Conservation (phyloP, 2,888 invertebrate genomes). For the Eulithis prunata region DNA sequence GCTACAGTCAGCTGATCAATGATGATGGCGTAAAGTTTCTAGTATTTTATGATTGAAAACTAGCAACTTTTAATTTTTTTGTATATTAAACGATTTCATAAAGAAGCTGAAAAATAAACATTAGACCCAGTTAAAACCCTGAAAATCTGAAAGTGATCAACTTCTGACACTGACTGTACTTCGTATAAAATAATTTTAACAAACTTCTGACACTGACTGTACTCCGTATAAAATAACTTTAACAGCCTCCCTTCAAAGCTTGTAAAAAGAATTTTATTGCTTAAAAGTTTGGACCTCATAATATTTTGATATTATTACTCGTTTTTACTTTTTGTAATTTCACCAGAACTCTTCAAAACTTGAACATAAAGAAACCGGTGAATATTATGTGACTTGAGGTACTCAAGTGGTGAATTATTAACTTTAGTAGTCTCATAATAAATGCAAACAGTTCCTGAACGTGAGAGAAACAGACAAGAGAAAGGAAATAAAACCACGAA, state of each 20-base stretch:
- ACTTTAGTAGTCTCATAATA: conserved; percentile 14
- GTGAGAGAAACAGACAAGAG: not conserved
- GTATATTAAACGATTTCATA: too few species aligned
- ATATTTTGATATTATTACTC: not conserved
- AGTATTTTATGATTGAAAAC: too few species aligned
- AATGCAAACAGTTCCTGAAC: conserved; percentile 8
- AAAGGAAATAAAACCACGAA: conserved; percentile 3
- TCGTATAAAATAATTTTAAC: too few species aligned
- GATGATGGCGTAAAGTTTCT: too few species aligned
- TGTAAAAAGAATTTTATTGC: not conserved
- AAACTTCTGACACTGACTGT: not conserved
- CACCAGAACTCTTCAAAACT: not conserved
- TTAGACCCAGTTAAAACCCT: too few species aligned
- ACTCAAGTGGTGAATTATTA: conserved; percentile 5
- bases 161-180: too few species aligned
- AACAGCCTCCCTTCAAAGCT: not conserved
- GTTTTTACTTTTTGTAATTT: not conserved
- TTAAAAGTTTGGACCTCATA: not conserved
- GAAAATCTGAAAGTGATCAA: too few species aligned
- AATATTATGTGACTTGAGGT: conserved; percentile 5
- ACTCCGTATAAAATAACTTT: too few species aligned
- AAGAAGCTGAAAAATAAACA: too few species aligned
- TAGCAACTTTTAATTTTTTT: too few species aligned
- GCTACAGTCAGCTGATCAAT: too few species aligned
- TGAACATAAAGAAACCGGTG: not conserved